These are phyloP conservation scores for Philypnodon macrostomus DNA, from an alignment of 2,797 vertebrate genomes.

Conservation along the genomic window DNA sequence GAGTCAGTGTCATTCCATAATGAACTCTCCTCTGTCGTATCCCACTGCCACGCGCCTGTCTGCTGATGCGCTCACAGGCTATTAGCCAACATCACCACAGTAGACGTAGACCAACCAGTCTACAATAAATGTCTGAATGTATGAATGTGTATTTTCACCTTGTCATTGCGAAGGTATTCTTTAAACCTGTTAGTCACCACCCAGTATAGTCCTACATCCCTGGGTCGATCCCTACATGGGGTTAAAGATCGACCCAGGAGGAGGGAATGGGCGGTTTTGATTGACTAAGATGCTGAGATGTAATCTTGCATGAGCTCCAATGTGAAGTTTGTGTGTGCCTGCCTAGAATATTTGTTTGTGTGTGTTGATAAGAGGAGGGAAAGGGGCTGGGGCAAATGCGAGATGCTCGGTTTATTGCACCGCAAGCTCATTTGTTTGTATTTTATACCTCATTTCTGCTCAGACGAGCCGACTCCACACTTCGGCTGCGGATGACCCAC, in stretches of 20 bases:
- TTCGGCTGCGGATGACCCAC: conserved; percentile 72
- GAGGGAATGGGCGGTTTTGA: conserved; percentile 52
- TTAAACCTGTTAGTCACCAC: conserved; percentile 40
- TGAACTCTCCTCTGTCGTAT: conserved; percentile 60
- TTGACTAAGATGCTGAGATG: conserved; percentile 65
- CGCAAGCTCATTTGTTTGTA: conserved; percentile 78
- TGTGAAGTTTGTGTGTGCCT: conserved; percentile 37
- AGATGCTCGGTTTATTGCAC: conserved; percentile 69
- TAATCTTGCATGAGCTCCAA: conserved; percentile 60
- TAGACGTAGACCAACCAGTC: too few relatives aligned
- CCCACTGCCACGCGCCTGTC: conserved; percentile 36
- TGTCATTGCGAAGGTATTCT: conserved; percentile 41
- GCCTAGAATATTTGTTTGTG: conserved; percentile 13
- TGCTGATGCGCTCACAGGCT: conserved; percentile 36
- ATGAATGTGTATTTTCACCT: too few relatives aligned
- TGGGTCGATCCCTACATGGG: conserved; percentile 13
- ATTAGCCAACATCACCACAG: conserved; percentile 22
- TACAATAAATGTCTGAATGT: too few relatives aligned
- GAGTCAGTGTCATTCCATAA: conserved; percentile 71
- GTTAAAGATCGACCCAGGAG: conserved; percentile 50
- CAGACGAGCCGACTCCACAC: conserved; percentile 68
- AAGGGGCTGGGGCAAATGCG: conserved; percentile 38
- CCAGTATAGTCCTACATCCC: conserved; percentile 1
- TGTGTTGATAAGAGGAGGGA: conserved; percentile 28
- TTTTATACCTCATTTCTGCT: conserved; percentile 80